A percentile compares a stretch with the other conserved stretches of the same genome.
These are phyloP conservation scores for Girardia tigrina DNA, from an alignment of 2,888 invertebrate genomes.

Conservation along the genomic window DNA sequence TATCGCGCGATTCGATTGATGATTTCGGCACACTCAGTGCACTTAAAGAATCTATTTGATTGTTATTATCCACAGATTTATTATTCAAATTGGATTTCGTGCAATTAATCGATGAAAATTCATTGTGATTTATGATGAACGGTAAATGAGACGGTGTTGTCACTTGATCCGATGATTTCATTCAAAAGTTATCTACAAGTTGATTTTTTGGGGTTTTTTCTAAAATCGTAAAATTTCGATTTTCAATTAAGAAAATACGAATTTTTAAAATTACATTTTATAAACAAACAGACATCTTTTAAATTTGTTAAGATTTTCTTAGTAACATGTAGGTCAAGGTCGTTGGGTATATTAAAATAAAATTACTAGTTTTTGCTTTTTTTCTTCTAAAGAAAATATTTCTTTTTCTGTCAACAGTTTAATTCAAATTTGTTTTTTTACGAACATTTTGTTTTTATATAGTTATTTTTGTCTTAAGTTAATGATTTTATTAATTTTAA, in stretches of 20 bases:
- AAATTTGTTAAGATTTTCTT: constrained; percentile 26
- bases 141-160: constrained; percentile 1
- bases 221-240: neutral
- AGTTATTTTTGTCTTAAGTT: too few relatives aligned
- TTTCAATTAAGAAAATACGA: neutral
- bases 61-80: neutral
- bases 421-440: too few relatives aligned
- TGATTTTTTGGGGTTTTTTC: too few relatives aligned
- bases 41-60: neutral
- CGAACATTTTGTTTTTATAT: too few relatives aligned
- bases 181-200: neutral
- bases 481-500: too few relatives aligned
- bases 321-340: constrained; percentile 20
- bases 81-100: neutral
- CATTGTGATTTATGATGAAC: neutral
- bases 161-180: neutral
- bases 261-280: too few relatives aligned
- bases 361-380: too few relatives aligned
- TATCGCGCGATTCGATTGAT: too few relatives aligned
- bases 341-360: neutral
- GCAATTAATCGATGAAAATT: neutral
- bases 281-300: constrained; percentile 28
- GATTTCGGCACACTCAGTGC: neutral
- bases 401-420: too few relatives aligned
- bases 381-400: too few relatives aligned